Conservation (phyloP, 2,888 invertebrate genomes). For the Plebejus anna region DNA sequence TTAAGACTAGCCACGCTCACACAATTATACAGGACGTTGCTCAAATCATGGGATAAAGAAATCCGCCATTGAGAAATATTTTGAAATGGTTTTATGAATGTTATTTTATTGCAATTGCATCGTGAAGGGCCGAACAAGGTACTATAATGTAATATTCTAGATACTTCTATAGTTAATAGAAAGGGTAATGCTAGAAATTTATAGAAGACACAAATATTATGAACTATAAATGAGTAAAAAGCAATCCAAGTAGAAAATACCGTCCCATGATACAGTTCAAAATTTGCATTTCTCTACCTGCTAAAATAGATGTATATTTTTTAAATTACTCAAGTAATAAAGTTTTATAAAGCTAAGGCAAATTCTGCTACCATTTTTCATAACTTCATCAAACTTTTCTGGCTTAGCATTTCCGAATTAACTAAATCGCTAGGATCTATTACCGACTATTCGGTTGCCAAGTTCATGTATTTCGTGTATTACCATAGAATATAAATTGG, state of each 20-base stretch:
- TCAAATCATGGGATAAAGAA: conserved; percentile 10
- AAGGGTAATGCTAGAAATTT: neutral
- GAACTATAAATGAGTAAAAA: too few species aligned
- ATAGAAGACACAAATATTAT: too few species aligned
- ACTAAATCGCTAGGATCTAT: conserved; percentile 3
- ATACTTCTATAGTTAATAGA: neutral
- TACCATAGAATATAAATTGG: conserved; percentile 12
- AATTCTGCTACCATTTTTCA: neutral
- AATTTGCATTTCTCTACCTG: too few species aligned
- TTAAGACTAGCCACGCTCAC: neutral
- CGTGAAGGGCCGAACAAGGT: neutral
- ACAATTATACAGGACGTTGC: conserved; percentile 3
- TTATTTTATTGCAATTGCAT: neutral
- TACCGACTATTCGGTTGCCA: neutral
- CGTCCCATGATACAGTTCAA: too few species aligned
- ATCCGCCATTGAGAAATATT: neutral
- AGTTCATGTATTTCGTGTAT: conserved; percentile 13
- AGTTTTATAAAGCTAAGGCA: neutral
- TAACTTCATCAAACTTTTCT: neutral
- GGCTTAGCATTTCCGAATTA: neutral
- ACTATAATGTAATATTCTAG: neutral
- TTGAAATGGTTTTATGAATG: neutral
- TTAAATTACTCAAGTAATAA: too few species aligned
- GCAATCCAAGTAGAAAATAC: too few species aligned
- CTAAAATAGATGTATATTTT: too few species aligned